Conservation (phyloP, 2,888 invertebrate species). For the Tipula unca region DNA sequence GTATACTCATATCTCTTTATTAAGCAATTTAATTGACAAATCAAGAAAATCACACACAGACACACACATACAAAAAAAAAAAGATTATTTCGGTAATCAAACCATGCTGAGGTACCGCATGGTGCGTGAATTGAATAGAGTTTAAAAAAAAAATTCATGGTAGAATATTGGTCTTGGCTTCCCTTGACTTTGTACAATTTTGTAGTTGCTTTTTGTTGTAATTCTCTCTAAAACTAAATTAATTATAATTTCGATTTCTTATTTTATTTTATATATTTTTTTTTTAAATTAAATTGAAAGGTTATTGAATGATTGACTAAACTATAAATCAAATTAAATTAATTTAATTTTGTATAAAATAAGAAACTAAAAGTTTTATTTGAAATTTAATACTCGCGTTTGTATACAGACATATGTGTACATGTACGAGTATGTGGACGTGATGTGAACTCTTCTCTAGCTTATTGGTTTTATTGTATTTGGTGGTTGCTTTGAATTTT, state of each 20-base stretch:
- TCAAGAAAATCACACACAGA: not conserved
- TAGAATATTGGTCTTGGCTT: constrained; percentile 14
- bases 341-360: not conserved
- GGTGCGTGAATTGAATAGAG: not conserved
- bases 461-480: not conserved
- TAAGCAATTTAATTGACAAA: constrained; percentile 14
- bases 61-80: not conserved
- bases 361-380: not conserved
- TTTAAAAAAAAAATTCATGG: not conserved
- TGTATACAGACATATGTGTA: not conserved
- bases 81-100: not conserved
- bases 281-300: not conserved
- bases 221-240: not conserved
- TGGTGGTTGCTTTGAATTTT: not conserved
- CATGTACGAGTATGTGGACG: not conserved
- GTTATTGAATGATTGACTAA: constrained; percentile 14
- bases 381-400: not conserved
- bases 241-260: not conserved
- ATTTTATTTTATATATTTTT: not conserved
- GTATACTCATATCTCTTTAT: not conserved
- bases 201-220: not conserved
- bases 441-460: not conserved
- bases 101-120: constrained; percentile 8
- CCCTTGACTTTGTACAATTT: constrained; percentile 1
- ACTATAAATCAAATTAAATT: constrained; percentile 14